Percentiles rank a stretch among this genome's conserved stretches.
Conservation (phyloP, 2,888 invertebrate species). For the Dynastes grantii region DNA sequence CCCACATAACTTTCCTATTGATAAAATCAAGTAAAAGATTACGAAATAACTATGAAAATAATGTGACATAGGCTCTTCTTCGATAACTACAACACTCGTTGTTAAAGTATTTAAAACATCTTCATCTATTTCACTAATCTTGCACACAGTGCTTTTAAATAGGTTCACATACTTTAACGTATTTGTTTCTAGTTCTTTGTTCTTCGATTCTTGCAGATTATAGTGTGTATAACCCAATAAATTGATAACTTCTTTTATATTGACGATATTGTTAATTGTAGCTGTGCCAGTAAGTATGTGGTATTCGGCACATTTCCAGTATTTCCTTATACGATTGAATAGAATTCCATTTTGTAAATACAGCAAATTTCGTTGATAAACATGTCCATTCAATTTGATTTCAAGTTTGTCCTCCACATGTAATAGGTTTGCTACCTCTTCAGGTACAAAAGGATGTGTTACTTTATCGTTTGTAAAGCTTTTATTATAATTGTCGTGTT, state of each 20-base stretch:
- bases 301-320: constrained; percentile 63
- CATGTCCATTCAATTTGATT: constrained; percentile 48
- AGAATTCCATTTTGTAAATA: constrained; percentile 52
- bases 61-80: constrained; percentile 52
- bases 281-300: constrained; percentile 59
- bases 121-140: constrained; percentile 53
- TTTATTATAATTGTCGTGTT: constrained; percentile 28
- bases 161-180: constrained; percentile 43
- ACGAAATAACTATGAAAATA: constrained; percentile 59
- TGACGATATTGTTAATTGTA: constrained; percentile 54
- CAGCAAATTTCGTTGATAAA: constrained; percentile 52
- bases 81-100: constrained; percentile 38
- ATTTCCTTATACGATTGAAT: constrained; percentile 57
- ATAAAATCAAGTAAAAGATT: constrained; percentile 52
- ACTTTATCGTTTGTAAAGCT: constrained; percentile 24
- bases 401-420: constrained; percentile 19
- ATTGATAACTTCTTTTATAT: constrained; percentile 57
- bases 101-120: constrained; percentile 51
- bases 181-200: constrained; percentile 20
- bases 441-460: constrained; percentile 2
- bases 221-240: constrained; percentile 51
- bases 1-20: constrained; percentile 47
- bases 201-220: constrained; percentile 27
- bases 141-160: constrained; percentile 52
- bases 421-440: constrained; percentile 9